These are phyloP conservation scores for Archips crataeganus DNA, from an alignment of 2,888 invertebrate genomes.

Conservation along the genomic window DNA sequence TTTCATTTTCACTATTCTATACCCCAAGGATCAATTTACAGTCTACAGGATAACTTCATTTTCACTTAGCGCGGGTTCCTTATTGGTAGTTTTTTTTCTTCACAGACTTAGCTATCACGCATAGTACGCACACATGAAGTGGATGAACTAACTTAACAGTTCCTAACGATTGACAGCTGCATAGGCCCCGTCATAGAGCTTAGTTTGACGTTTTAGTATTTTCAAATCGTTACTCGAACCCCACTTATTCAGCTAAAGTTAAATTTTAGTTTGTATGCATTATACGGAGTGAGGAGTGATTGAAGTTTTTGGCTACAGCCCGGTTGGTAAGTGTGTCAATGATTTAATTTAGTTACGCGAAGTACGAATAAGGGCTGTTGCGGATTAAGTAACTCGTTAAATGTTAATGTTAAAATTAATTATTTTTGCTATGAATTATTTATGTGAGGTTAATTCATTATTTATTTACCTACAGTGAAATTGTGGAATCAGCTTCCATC, in stretches of 20 bases:
- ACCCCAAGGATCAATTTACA: too few relatives aligned
- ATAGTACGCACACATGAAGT: too few relatives aligned
- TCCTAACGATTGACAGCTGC: neutral
- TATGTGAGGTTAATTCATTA: neutral
- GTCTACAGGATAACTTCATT: too few relatives aligned
- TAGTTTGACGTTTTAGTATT: neutral
- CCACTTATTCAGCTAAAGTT: neutral
- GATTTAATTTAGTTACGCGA: constrained; percentile 62
- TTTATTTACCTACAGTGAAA: too few relatives aligned
- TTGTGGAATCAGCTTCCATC: too few relatives aligned
- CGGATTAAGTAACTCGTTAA: constrained; percentile 39
- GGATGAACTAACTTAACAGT: too few relatives aligned
- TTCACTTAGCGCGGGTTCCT: too few relatives aligned
- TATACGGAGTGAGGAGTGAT: constrained; percentile 49
- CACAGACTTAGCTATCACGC: too few relatives aligned
- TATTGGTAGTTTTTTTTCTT: too few relatives aligned
- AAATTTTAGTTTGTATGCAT: constrained; percentile 5
- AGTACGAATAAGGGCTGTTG: constrained; percentile 54
- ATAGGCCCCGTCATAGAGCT: neutral
- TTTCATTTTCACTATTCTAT: too few relatives aligned
- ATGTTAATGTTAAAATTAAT: neutral
- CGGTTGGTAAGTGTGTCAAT: constrained; percentile 66
- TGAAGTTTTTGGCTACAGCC: constrained; percentile 46
- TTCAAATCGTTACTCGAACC: neutral
- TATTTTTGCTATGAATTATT: neutral